A percentile compares a stretch with the other conserved stretches of the same genome.
Conservation (phyloP, 2,113 vertebrate genomes). For the rat (Rattus norvegicus) region GRCr8 NC_086019.1:234964001-234964500, state of each 20-base stretch:
- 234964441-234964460: not conserved
- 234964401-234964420: conserved; percentile 1
- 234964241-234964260: not conserved
- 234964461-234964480: conserved; percentile 9
- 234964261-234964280: conserved; percentile 33
- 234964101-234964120: not conserved
- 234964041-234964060: not conserved
- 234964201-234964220: not conserved
- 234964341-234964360: not conserved
- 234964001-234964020: not conserved
- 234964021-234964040: not conserved
- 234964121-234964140: not conserved
- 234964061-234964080: conserved; percentile 20
- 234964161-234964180: conserved; percentile 18
- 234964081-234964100: not conserved
- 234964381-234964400: not conserved
- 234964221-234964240: not conserved
- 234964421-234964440: conserved; percentile 17
- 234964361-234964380: conserved; percentile 22
- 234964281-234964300: not conserved
- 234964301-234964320: not conserved
- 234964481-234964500: conserved; percentile 2
- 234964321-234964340: not conserved
- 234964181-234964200: not conserved
- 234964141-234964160: not conserved